Conservation (phyloP, 2,113 vertebrate species). For the Mohoua ochrocephala region DNA sequence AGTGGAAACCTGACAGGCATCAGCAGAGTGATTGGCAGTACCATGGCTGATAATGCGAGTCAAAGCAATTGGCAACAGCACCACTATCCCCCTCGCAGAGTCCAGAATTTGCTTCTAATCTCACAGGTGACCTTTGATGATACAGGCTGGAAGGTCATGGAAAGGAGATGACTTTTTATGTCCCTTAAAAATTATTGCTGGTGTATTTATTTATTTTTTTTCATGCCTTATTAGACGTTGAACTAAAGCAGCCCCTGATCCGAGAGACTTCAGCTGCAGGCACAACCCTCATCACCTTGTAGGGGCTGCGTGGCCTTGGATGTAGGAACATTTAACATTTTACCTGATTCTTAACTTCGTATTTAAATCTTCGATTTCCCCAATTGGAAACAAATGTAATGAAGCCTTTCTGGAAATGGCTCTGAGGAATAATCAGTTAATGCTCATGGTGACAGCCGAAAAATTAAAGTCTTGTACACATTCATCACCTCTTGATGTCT, state of each 20-base stretch:
- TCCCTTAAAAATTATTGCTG: background rate
- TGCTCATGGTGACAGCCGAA: background rate
- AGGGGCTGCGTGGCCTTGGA: rapidly evolving
- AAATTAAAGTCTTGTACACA: background rate
- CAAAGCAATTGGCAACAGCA: constrained; percentile 57
- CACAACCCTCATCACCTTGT: background rate
- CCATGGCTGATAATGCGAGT: constrained; percentile 64
- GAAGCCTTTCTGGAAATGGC: background rate
- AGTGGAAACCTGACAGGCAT: constrained; percentile 60
- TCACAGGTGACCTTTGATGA: constrained; percentile 54
- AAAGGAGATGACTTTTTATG: background rate
- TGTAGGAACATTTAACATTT: background rate
- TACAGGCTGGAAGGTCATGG: constrained; percentile 21
- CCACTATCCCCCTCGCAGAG: constrained; percentile 28
- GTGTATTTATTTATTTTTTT: background rate
- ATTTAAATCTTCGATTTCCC: background rate
- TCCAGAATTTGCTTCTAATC: constrained; percentile 46
- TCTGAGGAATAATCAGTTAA: background rate
- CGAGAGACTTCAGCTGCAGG: background rate
- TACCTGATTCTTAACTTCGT: background rate
- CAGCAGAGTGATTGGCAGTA: constrained; percentile 62
- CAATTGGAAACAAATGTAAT: background rate
- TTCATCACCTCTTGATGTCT: background rate
- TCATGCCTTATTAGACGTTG: background rate
- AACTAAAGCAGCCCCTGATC: background rate